Evolutionary conservation across 1,140 invertebrate species (phyloP).

Genomic region (Ceratina calcarata): DNA sequence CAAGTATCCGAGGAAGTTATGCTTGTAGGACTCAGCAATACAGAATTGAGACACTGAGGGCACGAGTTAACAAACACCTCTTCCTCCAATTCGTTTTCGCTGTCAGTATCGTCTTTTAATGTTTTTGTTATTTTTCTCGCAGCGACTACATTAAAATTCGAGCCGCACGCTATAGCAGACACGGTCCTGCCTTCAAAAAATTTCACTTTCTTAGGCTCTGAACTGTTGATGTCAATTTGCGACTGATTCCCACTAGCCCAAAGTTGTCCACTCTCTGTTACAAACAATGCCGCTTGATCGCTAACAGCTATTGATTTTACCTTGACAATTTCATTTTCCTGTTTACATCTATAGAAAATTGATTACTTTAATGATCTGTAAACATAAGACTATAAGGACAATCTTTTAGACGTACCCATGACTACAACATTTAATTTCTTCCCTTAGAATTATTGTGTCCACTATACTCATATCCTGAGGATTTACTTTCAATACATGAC

Average conservation of each 20-base stretch:
- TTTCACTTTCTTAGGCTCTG: slow-evolving; percentile 83
- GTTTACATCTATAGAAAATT: slow-evolving; percentile 77
- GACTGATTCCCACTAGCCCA: slow-evolving; percentile 88
- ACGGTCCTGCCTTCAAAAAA: slow-evolving; percentile 86
- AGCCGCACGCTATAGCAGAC: slow-evolving; percentile 84
- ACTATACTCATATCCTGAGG: slow-evolving; percentile 80
- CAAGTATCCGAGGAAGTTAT: slow-evolving; percentile 79
- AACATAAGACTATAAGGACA: background rate
- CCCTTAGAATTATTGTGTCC: slow-evolving; percentile 84
- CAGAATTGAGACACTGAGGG: slow-evolving; percentile 82
- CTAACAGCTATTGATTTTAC: slow-evolving; percentile 83
- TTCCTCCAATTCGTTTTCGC: slow-evolving; percentile 82
- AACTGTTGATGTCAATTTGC: slow-evolving; percentile 84
- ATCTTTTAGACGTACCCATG: slow-evolving; percentile 78
- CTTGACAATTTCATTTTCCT: slow-evolving; percentile 83
- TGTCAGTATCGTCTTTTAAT: slow-evolving; percentile 82
- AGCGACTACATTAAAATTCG: slow-evolving; percentile 85
- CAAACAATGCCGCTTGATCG: slow-evolving; percentile 83
- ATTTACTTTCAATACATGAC: slow-evolving; percentile 82
- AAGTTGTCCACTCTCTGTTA: slow-evolving; percentile 85
- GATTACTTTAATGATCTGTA: too few species aligned
- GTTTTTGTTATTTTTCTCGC: slow-evolving; percentile 82
- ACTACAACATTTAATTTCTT: slow-evolving; percentile 83
- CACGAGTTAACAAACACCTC: slow-evolving; percentile 85
- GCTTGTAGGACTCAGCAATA: slow-evolving; percentile 71